Percentiles rank a stretch among this genome's conserved stretches.
Conservation (phyloP, 2,888 invertebrate genomes). For the Agonum fuliginosum region DNA sequence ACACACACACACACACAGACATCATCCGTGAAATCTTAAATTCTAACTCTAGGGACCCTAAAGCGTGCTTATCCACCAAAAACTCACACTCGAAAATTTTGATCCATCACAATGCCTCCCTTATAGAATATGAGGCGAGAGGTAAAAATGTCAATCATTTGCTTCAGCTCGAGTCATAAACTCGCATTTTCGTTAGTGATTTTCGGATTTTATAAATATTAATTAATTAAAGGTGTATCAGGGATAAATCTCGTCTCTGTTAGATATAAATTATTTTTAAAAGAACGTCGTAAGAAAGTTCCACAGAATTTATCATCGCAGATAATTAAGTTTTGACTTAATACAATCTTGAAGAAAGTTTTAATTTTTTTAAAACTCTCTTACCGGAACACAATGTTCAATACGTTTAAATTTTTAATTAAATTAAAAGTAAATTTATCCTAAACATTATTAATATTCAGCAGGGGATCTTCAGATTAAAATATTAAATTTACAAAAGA, state of each 20-base stretch:
- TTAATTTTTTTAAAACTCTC: slow-evolving; percentile 33
- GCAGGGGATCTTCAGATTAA: background rate
- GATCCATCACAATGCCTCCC: too few relatives aligned
- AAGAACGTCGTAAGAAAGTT: slow-evolving; percentile 33
- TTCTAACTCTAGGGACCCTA: too few relatives aligned
- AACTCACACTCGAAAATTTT: too few relatives aligned
- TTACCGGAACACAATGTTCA: slow-evolving; percentile 6
- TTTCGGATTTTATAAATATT: too few relatives aligned
- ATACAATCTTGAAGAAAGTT: slow-evolving; percentile 27
- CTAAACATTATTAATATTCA: slow-evolving; percentile 14
- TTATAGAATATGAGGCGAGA: too few relatives aligned
- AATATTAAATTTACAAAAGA: background rate
- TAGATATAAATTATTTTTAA: slow-evolving; percentile 44
- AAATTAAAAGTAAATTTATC: slow-evolving; percentile 20
- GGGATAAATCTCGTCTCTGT: slow-evolving; percentile 35
- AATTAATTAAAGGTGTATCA: too few relatives aligned
- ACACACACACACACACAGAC: too few relatives aligned
- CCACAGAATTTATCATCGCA: slow-evolving; percentile 30
- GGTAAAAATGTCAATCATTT: too few relatives aligned
- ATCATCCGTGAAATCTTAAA: too few relatives aligned
- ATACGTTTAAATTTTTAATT: slow-evolving; percentile 22
- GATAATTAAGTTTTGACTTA: slow-evolving; percentile 24
- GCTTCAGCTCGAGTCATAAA: too few relatives aligned
- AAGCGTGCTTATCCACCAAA: too few relatives aligned
- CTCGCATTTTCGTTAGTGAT: too few relatives aligned